Evolutionary conservation across 2,113 vertebrate genomes (phyloP), one percentile per base, ranked within the genome.

Genomic region (Eidolon helvum): DNA sequence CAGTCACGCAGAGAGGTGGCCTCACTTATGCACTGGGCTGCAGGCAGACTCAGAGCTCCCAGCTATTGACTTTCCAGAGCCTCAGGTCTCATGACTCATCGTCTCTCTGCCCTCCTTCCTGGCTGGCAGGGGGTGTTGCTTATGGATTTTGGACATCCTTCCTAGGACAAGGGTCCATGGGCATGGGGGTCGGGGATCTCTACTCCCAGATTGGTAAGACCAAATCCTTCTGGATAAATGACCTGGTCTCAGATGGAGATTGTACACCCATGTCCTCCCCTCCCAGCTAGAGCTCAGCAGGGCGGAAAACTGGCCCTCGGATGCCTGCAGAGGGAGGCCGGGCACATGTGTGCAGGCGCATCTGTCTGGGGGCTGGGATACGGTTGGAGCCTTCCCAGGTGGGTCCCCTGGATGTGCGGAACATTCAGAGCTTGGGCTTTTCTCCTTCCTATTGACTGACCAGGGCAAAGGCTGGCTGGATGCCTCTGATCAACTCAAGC

Each of bases 321-420:
- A 22, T 7, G 28, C 61, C 50, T 0, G 43, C 33, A 10, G 21
- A 8, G 18, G 19, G 11, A n/a, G 28, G 38, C 65, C 7, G 2
- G 26, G 38, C 0, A 0, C 9, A 2, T 1, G 3, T 43, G 50
- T 4, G 68, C 63, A 57, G 82, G 57, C 24, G 10, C 21, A 0
- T 16, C 57, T 48, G 72, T 63, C 7, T 61, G 33, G 11, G 40
- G 57, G 50, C n/a, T 45, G 75, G 68, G 26, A 5, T 26, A 26
- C 4, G 26, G 87, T 15, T 33, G 72, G 68, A 8, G 21, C 28
- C 55, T 53, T n/a, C 59, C 48, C 24, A 30, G 89, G 48, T 18
- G n/a, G 14, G 57, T 50, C 12, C 6, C 65, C 22, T 45, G 30
- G 82, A 5, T 30, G 26, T 24, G 1, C 18, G 28, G 57, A 11